Base-by-base conservation (phyloP, 2,888 invertebrate species). In the Pogonocherus hispidulus region DNA sequence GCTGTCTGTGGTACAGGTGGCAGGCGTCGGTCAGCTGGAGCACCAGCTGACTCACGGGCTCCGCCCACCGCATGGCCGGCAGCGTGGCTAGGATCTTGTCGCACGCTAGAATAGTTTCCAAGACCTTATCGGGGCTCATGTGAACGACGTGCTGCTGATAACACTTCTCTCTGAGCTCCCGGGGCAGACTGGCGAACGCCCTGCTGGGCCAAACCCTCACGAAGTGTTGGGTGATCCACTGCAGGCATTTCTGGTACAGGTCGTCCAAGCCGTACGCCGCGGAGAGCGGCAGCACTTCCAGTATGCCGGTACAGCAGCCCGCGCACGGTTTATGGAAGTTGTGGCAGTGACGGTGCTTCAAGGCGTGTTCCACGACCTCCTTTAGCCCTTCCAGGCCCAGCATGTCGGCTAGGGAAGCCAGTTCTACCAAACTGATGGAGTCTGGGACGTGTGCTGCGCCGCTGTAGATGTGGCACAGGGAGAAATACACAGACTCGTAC, bases 321-420 rank as follows among this genome's bases (percentile, higher is more conserved):
- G 93, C 89, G 84, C 98, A 98, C 0, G 98, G 97, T 88, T 94
- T 93, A 82, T 98, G 98, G 84, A 98, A 98, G 84, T 95, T 92
- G 85, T 98, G 98, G 83, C 97, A 98, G 84, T 95, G 95, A 84
- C 84, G 77, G 56, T 80, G 81, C 85, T 94, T 94, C 32, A 98
- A 87, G 0, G 94, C 94, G 79, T 95, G 93, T 81, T 93, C 93
- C 0, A 97, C 95, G 1, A 96, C 94, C 86, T 98, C 96, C 82
- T 96, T 96, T 3, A 98, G 88, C 0, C 97, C 97, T 84, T 97
- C 96, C 19, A 98, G 85, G 5, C 95, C 93, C 60, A 97, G 87
- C 90, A 97, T 93, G 84, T 97, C 97, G 0, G 97, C 94, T 63
- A 97, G 85, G 0, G 95, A 94, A 0, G 97, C 93, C 73, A 97